Percentiles rank a stretch among this genome's conserved stretches.
phyloP scores from a whole-genome alignment of 2,113 vertebrate genomes.

The Danionella cerebrum region DNA sequence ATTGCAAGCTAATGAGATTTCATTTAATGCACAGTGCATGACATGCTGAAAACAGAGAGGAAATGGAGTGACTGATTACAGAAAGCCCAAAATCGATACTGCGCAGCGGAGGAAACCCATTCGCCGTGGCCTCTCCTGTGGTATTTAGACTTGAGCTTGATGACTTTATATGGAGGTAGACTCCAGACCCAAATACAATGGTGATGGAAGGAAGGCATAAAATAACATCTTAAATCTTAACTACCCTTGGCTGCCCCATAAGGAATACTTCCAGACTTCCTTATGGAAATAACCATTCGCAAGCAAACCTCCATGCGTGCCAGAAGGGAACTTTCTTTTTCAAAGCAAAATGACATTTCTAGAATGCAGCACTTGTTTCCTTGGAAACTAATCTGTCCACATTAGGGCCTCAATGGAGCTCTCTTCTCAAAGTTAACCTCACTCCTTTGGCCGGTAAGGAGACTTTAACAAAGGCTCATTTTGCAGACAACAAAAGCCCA shows the following conservation, averaged over 20 bases:
- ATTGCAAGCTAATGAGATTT: conserved; percentile 53
- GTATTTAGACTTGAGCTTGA: conserved; percentile 47
- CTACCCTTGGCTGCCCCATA: not conserved
- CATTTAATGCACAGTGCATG: conserved; percentile 54
- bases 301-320: conserved; percentile 7
- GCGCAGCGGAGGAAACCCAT: conserved; percentile 44
- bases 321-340: conserved; percentile 37
- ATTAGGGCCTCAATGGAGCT: conserved; percentile 66
- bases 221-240: conserved; percentile 17
- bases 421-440: conserved; percentile 57
- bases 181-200: conserved; percentile 35
- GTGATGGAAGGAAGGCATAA: not conserved
- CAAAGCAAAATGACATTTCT: conserved; percentile 46
- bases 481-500: conserved; percentile 69
- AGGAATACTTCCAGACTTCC: not conserved
- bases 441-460: conserved; percentile 54
- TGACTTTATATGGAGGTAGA: conserved; percentile 61
- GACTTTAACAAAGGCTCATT: conserved; percentile 69
- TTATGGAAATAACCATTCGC: not conserved
- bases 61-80: conserved; percentile 50
- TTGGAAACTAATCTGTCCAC: conserved; percentile 71
- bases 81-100: conserved; percentile 53
- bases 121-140: conserved; percentile 49
- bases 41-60: conserved; percentile 46
- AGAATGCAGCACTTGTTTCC: conserved; percentile 60